These are phyloP conservation scores for Melanaphis sacchari DNA, from an alignment of 1,140 invertebrate genomes.

Conservation along the genomic window DNA sequence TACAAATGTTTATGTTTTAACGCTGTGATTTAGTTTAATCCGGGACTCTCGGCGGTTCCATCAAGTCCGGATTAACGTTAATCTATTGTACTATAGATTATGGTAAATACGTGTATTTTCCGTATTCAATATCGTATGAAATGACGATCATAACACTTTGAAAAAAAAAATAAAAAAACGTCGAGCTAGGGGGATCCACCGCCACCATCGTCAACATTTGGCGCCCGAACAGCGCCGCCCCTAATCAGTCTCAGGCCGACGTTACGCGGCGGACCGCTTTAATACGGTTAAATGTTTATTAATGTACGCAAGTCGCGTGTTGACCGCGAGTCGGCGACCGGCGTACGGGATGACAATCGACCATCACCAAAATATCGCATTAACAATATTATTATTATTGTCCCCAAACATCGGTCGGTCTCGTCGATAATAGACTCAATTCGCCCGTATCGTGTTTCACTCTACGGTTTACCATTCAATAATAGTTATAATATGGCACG, in stretches of 20 bases:
- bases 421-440: neutral
- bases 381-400: neutral
- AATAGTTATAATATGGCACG: neutral
- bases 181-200: no score
- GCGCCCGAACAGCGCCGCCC: neutral
- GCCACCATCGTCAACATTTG: no score
- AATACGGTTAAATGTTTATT: no score
- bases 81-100: neutral
- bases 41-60: no score
- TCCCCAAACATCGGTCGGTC: neutral
- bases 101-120: neutral
- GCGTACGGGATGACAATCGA: neutral
- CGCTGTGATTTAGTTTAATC: no score
- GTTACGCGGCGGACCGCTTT: no score
- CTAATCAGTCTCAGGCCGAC: neutral
- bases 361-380: neutral
- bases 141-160: neutral
- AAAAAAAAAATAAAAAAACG: neutral
- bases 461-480: neutral
- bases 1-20: no score
- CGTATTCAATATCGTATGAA: neutral
- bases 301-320: neutral
- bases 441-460: neutral
- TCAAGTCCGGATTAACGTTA: no score
- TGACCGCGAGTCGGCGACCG: neutral